Base-by-base conservation (phyloP, 2,797 vertebrate species). In the Morelia viridis region DNA sequence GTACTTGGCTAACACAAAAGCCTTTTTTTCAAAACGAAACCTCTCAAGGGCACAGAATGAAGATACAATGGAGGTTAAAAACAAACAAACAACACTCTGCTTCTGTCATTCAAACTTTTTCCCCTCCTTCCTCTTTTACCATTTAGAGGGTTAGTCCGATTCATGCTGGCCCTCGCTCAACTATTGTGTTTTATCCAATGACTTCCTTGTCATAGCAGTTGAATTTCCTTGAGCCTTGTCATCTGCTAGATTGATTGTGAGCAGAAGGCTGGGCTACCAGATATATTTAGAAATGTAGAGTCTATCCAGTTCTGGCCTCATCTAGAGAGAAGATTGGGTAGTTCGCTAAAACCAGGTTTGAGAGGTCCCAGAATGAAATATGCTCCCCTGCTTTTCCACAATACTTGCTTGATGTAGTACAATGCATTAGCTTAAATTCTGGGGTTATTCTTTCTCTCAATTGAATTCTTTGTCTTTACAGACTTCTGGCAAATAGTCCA, bases 201-300 rank as follows among this genome's bases (percentile, higher is more conserved):
- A 90, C 89, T 92, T 92, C 92, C 92, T 92, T 57, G 92, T 65
- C 92, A 84, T 90, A 89, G 58, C 68, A 92, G 92, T 84, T 92
- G 50, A 60, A 83, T 85, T 92, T 92, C 89, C 85, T 35, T 57
- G 58, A 87, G 28, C 88, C 88, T 71, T 53, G 83, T 85, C n/a
- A 31, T 50, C 46, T 17, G 24, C 50, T 62, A 80, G 68, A 83
- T 90, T 80, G 68, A 92, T 61, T 90, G 60, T 87, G 60, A 90
- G 35, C 60, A 83, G 50, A 83, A 90, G 84, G 58, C 11, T 64
- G 22, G 12, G 57, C 65, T 56, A 56, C 46, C 64, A 17, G n/a
- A 84, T 31, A 31, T 15, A 61, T 58, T 61, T 60, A 57, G 83
- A 89, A 86, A 5, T 15, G 26, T 58, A 85, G 26, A 68, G 62